Evolutionary conservation across 2,797 vertebrate species (phyloP).

Genomic region (Orestias chungarensis): DNA sequence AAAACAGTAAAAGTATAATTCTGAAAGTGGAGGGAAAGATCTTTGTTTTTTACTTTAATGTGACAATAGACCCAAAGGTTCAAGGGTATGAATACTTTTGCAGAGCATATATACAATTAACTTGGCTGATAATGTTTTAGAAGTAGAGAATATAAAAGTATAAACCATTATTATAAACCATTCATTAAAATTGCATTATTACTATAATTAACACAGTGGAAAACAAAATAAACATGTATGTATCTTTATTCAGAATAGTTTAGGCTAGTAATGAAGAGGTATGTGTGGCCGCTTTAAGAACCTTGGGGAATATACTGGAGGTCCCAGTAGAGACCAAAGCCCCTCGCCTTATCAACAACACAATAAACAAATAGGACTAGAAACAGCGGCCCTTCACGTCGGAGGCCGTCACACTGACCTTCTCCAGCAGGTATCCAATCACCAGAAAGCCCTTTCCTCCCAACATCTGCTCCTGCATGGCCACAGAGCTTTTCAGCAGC

Average conservation of each 20-base stretch:
- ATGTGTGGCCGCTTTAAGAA: not conserved
- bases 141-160: not conserved
- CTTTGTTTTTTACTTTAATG: not conserved
- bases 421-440: slow-evolving; percentile 96
- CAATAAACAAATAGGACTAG: not conserved
- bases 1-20: not conserved
- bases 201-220: not conserved
- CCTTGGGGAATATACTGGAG: not conserved
- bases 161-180: too few species aligned
- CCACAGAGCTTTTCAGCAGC: slow-evolving; percentile 95
- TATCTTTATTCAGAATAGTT: not conserved
- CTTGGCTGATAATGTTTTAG: not conserved
- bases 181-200: too few species aligned
- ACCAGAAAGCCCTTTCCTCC: slow-evolving; percentile 98
- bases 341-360: not conserved
- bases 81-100: not conserved
- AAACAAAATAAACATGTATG: not conserved
- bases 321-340: not conserved
- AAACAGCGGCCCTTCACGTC: not conserved
- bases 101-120: not conserved
- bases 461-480: slow-evolving; percentile 99
- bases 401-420: slow-evolving; percentile 81
- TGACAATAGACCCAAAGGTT: not conserved
- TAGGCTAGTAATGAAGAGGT: not conserved
- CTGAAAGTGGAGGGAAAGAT: not conserved